Percentiles rank a stretch among this genome's conserved stretches.
Evolutionary conservation across 2,888 invertebrate genomes (phyloP).

Genomic region (Leucania comma): DNA sequence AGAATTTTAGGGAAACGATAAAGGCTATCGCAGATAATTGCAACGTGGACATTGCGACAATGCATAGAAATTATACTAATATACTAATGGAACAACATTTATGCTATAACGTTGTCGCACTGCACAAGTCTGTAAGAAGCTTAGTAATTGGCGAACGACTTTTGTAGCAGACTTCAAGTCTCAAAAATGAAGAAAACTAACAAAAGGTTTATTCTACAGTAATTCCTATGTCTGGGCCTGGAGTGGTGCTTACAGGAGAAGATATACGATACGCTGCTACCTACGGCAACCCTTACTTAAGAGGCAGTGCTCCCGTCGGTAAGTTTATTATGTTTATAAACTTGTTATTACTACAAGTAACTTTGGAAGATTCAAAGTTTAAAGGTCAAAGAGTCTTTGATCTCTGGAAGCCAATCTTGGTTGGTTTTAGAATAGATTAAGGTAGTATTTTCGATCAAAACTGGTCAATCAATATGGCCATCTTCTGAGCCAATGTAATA

Average conservation of each 20-base stretch:
- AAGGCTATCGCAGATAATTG: background rate
- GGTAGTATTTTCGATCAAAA: background rate
- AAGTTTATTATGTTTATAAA: constrained; percentile 66
- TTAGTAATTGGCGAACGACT: background rate
- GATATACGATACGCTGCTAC: constrained; percentile 97
- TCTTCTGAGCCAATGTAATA: background rate
- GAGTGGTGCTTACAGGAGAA: constrained; percentile 79
- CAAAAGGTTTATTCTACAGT: constrained; percentile 68
- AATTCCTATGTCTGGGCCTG: constrained; percentile 84
- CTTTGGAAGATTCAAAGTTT: constrained; percentile 31
- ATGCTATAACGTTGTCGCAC: background rate
- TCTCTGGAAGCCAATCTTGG: constrained; percentile 1
- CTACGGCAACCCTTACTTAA: constrained; percentile 96
- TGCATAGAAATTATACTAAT: background rate
- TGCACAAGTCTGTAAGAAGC: background rate
- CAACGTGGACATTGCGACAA: background rate
- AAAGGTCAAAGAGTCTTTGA: constrained; percentile 29
- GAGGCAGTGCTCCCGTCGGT: constrained; percentile 92
- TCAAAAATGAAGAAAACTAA: background rate
- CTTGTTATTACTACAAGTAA: constrained; percentile 29
- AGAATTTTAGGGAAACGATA: no score
- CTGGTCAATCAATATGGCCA: background rate
- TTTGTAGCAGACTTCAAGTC: background rate
- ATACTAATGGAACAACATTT: background rate
- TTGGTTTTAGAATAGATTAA: constrained; percentile 12